Evolutionary conservation across 2,888 invertebrate genomes (phyloP).

Genomic region (Sthenelais limicola): DNA sequence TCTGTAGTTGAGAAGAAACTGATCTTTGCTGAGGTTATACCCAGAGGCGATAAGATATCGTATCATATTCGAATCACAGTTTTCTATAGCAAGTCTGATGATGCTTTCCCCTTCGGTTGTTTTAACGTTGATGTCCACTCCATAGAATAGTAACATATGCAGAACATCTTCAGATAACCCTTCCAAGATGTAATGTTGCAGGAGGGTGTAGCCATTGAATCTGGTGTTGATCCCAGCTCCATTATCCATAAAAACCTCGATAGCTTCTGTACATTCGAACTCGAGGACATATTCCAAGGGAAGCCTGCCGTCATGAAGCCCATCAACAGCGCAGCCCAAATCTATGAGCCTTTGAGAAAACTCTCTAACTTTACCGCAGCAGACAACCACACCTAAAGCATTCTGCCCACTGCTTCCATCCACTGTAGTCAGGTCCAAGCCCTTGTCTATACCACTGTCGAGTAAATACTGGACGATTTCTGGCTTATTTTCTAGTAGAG

Average conservation of each 20-base stretch:
- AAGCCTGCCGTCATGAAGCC: not conserved
- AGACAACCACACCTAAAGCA: conserved; percentile 7
- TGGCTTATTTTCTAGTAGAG: conserved; percentile 15
- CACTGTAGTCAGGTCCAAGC: not conserved
- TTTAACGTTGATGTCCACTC: conserved; percentile 13
- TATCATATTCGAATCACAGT: not conserved
- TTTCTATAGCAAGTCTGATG: conserved; percentile 22
- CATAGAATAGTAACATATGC: conserved; percentile 24
- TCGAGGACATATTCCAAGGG: conserved; percentile 22
- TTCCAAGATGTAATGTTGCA: conserved; percentile 9
- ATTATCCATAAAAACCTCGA: conserved; percentile 28
- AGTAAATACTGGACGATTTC: conserved; percentile 20
- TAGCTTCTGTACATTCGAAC: conserved; percentile 26
- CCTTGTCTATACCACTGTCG: not conserved
- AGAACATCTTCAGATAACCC: conserved; percentile 22
- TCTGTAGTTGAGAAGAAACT: not conserved
- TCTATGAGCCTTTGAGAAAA: conserved; percentile 16
- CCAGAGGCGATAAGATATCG: conserved; percentile 11
- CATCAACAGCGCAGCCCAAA: conserved; percentile 12
- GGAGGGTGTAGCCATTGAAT: not conserved
- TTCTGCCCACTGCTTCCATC: conserved; percentile 12
- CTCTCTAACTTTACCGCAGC: conserved; percentile 13
- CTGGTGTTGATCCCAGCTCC: conserved; percentile 1
- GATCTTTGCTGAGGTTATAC: conserved; percentile 15
- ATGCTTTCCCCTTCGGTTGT: not conserved